Evolutionary conservation across 2,113 vertebrate species (phyloP).

Genomic region (Eulacestoma nigropectus): DNA sequence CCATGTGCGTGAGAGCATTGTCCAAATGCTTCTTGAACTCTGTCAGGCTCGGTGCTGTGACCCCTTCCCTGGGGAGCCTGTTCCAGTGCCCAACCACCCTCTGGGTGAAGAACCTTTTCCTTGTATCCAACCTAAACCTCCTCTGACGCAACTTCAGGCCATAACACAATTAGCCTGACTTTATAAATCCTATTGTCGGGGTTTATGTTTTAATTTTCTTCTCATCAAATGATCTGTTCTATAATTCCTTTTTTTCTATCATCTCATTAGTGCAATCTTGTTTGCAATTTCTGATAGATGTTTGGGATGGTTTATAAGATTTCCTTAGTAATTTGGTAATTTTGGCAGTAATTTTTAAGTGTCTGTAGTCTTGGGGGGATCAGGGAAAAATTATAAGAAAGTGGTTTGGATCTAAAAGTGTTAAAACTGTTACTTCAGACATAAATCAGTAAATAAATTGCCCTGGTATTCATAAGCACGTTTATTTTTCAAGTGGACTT

Average conservation of each 20-base stretch:
- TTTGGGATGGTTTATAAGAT: not conserved
- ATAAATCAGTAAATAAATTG: not conserved
- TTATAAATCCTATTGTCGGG: not conserved
- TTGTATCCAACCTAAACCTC: not conserved
- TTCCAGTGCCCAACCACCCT: not conserved
- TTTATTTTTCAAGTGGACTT: not conserved
- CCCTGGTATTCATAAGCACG: accelerated
- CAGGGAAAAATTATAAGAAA: not conserved
- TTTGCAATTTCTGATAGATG: not conserved
- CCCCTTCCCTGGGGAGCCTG: too few relatives aligned
- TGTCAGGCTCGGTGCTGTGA: not conserved
- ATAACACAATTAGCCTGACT: not conserved
- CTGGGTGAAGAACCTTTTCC: not conserved
- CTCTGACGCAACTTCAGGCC: not conserved
- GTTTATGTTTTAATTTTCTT: not conserved
- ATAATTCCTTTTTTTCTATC: not conserved
- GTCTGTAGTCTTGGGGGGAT: not conserved
- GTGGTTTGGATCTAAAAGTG: not conserved
- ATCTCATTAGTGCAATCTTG: not conserved
- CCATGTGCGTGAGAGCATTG: accelerated
- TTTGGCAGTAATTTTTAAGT: not conserved
- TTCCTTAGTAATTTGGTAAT: not conserved
- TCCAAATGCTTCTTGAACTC: not conserved
- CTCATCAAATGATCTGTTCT: not conserved
- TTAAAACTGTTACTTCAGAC: not conserved